Evolutionary conservation across 2,113 vertebrate genomes (phyloP).

Genomic region (Oryzias curvinotus): DNA sequence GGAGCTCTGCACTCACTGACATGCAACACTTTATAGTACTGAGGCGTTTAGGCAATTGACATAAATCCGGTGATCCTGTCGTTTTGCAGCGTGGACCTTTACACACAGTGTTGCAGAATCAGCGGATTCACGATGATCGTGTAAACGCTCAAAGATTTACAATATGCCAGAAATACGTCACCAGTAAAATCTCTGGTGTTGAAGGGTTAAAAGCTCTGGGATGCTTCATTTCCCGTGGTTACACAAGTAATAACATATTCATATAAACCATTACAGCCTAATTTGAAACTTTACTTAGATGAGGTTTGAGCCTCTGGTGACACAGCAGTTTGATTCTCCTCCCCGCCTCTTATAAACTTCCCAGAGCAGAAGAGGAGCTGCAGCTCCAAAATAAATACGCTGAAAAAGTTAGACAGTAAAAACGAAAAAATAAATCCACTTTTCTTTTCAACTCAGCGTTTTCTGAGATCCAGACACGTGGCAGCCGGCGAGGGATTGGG

Average conservation of each 20-base stretch:
- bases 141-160: too few species aligned
- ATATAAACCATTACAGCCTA: slow-evolving; percentile 57
- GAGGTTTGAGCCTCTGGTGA: slow-evolving; percentile 9
- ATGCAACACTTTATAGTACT: too few species aligned
- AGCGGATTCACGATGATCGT: too few species aligned
- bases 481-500: slow-evolving; percentile 28
- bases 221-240: slow-evolving; percentile 46
- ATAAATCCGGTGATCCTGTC: too few species aligned
- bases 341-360: slow-evolving; percentile 21
- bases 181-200: too few species aligned
- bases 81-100: too few species aligned
- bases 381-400: slow-evolving; percentile 18
- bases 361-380: slow-evolving; percentile 5
- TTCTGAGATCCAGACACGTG: slow-evolving; percentile 43
- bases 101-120: too few species aligned
- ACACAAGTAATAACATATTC: slow-evolving; percentile 44
- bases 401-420: slow-evolving; percentile 16
- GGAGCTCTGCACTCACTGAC: too few species aligned
- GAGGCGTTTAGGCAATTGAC: too few species aligned
- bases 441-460: slow-evolving; percentile 24
- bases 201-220: slow-evolving; percentile 38
- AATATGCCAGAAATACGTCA: too few species aligned
- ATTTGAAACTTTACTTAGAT: slow-evolving; percentile 38
- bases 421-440: slow-evolving; percentile 30
- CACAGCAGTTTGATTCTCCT: slow-evolving; percentile 12